phyloP scores from a whole-genome alignment of 2,113 vertebrate genomes.

The Odocoileus virginianus region DNA sequence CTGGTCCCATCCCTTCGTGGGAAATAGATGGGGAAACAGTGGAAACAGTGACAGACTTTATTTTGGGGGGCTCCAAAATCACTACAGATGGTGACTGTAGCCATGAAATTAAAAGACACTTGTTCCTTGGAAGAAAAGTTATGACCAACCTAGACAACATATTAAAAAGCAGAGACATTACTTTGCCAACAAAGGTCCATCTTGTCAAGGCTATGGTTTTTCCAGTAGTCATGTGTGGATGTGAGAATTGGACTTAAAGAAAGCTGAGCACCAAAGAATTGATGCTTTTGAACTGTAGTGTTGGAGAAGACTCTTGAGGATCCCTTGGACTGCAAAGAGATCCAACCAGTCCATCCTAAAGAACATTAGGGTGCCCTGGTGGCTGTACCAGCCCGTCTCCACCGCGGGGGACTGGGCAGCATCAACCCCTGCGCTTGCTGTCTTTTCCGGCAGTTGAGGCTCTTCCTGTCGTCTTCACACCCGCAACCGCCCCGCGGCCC shows the following conservation, averaged over 20 bases:
- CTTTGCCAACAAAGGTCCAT: not conserved
- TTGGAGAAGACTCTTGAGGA: not conserved
- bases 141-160: not conserved
- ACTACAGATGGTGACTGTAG: not conserved
- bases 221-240: not conserved
- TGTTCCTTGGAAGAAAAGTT: not conserved
- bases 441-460: constrained; percentile 58
- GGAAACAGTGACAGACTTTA: not conserved
- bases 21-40: not conserved
- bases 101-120: not conserved
- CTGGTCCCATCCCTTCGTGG: not conserved
- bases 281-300: not conserved
- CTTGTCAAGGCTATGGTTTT: not conserved
- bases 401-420: not conserved
- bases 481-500: not conserved
- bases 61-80: accelerated
- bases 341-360: no score
- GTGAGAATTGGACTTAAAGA: not conserved
- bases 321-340: no score
- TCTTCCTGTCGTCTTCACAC: constrained; percentile 45
- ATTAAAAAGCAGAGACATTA: not conserved
- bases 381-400: not conserved
- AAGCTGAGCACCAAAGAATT: not conserved
- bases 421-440: constrained; percentile 36
- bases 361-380: not conserved